Base-by-base conservation (phyloP, 2,113 vertebrate genomes). In the Oryzias curvinotus region DNA sequence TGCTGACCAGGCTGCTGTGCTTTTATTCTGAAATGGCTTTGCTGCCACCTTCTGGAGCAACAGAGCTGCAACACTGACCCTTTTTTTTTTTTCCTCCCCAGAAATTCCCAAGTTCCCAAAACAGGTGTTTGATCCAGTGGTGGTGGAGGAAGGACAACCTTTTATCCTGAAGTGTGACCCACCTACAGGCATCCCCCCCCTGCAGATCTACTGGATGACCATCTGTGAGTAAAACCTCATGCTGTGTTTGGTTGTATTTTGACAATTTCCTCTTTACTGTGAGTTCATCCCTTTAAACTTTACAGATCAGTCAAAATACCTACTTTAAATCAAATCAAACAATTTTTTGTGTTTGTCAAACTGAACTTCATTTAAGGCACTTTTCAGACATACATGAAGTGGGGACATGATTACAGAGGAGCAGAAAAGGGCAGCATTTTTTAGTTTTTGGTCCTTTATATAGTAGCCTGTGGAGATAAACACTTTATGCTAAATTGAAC, bases 121-220 rank as follows among this genome's bases (percentile, higher is more conserved):
- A 81, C 96, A 98, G 73, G 95, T 93, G 17, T 94, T 95, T 0
- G 92, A 94, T 5, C 96, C 96, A 19, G 80, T 98, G 0, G 87
- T 90, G 36, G 95, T 96, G 47, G 94, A 96, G 53, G 94, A 97
- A 57, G 97, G 97, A 0, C 93, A 97, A 61, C 69, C 95, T 14
- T 91, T 97, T 48, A 87, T 92, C 66, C 85, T 99, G 25, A 87
- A 90, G 4, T 99, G 97, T 60, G 90, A 95, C 36, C 97, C 97
- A 7, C 97, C 97, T 0, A 87, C 90, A 79, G 97, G 97, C 48
- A 94, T 98, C 4, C 95, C 96, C 0, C 97, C 96, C 4, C 72
- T 98, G 67, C 95, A 96, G 58, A 95, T 98, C 69, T 96, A 97
- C 61, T 98, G 96, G 97, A 99, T 99, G 97, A 99, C 96, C 13